Evolutionary conservation across 2,113 vertebrate genomes (phyloP), one percentile per base, ranked within the genome.

Genomic region (Oplegnathus fasciatus): DNA sequence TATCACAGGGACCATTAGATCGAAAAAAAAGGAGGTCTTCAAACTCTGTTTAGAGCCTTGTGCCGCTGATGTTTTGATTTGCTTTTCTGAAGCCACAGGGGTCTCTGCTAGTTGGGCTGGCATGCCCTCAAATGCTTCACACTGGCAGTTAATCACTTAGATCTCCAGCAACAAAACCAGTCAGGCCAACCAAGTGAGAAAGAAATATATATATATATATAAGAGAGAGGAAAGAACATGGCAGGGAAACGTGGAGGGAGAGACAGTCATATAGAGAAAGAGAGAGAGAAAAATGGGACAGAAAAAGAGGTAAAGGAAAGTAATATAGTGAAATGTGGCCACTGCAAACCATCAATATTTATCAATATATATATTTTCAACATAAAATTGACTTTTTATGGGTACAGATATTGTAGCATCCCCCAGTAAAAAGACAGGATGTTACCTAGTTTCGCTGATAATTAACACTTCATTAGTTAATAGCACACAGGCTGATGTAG

Each of bases 1-100:
- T 40, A 88, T 94, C 89, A 87, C 75, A 88, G 88, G 80, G 83
- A 75, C 86, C 78, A 91, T 92, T 91, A 91, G 82, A 89, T 84
- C 5, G 24, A 76, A 69, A 66, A 84, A 85, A 82, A 86, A 40
- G n/a, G 58, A 78, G 80, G 72, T 86, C 86, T 88, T 83, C 81
- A 83, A 81, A 84, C 78, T 80, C 58, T 5, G 28, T 88, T 90
- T 83, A 84, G 84, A 83, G 62, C 71, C 83, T 69, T 72, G 77
- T 68, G 77, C 66, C n/a, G 64, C 83, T 73, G 80, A 83, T 90
- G 84, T 85, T 88, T 76, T 62, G 22, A 57, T 91, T 87, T 77
- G 74, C 64, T 75, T 86, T 87, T 69, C 76, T 65, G 58, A 82
- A 87, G 84, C 88, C 89, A 83, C 67, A 46, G 87, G 86, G 83